Evolutionary conservation across 1,140 invertebrate genomes (phyloP).

Genomic region (Eumeta japonica): DNA sequence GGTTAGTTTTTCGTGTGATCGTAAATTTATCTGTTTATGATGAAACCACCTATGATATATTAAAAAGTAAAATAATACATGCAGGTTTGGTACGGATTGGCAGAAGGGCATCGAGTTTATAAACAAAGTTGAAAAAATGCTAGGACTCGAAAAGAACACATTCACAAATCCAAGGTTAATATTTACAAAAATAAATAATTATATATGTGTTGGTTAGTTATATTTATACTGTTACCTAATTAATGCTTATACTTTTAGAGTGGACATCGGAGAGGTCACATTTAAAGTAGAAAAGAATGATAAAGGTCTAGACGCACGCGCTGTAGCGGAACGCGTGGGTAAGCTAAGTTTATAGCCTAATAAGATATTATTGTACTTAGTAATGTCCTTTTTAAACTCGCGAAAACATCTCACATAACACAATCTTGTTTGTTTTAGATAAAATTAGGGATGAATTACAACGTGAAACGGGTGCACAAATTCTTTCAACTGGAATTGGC

Average conservation of each 20-base stretch:
- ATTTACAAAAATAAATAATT: not conserved
- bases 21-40: slow-evolving; percentile 5
- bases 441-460: slow-evolving; percentile 63
- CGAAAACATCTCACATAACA: no score
- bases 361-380: not conserved
- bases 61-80: slow-evolving; percentile 5
- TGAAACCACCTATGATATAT: slow-evolving; percentile 2
- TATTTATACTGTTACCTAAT: slow-evolving; percentile 2
- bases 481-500: slow-evolving; percentile 75
- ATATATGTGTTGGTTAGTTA: no score
- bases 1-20: slow-evolving; percentile 37
- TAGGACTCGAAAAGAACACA: slow-evolving; percentile 60
- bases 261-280: slow-evolving; percentile 74
- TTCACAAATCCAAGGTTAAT: slow-evolving; percentile 47
- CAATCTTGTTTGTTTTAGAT: slow-evolving; percentile 51
- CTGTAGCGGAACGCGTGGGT: slow-evolving; percentile 73
- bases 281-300: slow-evolving; percentile 78
- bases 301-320: slow-evolving; percentile 68
- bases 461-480: slow-evolving; percentile 60
- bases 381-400: no score
- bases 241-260: slow-evolving; percentile 51
- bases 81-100: slow-evolving; percentile 51
- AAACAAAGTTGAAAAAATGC: slow-evolving; percentile 59
- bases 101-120: slow-evolving; percentile 61
- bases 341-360: slow-evolving; percentile 16